phyloP scores from a whole-genome alignment of 1,140 invertebrate species.

The Listronotus bonariensis region DNA sequence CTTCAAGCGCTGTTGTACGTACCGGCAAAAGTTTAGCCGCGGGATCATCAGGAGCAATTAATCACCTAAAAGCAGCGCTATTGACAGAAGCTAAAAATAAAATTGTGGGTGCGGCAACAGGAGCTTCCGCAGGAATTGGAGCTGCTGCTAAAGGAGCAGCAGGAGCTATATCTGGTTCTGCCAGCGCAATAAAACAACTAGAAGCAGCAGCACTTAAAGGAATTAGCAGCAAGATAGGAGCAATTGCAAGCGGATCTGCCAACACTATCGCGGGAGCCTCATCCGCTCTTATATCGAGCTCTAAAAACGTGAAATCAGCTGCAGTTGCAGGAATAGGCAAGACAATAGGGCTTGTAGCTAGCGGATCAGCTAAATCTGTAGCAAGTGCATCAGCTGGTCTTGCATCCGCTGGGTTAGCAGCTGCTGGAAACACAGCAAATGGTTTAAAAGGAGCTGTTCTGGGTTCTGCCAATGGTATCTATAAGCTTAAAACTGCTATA shows the following conservation, averaged over 20 bases:
- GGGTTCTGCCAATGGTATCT: neutral
- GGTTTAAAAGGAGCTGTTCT: neutral
- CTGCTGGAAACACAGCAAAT: conserved; percentile 1
- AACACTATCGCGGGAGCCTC: neutral
- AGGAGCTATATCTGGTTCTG: conserved; percentile 1
- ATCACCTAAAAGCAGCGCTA: conserved; percentile 12
- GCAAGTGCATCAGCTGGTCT: neutral
- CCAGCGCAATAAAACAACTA: conserved; percentile 3
- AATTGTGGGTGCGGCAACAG: conserved; percentile 2
- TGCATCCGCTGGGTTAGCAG: conserved; percentile 1
- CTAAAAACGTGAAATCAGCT: neutral
- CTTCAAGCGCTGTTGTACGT: neutral
- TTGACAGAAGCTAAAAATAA: conserved; percentile 7
- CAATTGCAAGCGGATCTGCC: neutral
- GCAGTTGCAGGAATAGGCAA: conserved; percentile 2
- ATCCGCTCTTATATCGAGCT: neutral
- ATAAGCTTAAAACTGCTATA: conserved; percentile 3
- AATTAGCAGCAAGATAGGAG: neutral
- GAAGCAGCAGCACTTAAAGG: neutral
- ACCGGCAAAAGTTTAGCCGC: neutral
- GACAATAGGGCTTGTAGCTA: neutral
- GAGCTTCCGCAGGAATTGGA: neutral
- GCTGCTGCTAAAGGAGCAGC: neutral
- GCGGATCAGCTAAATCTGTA: conserved; percentile 2
- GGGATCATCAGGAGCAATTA: conserved; percentile 5